Percentiles rank a stretch among this genome's conserved stretches.
Evolutionary conservation across 2,113 vertebrate species (phyloP).

Genomic region (Arizona elegans): DNA sequence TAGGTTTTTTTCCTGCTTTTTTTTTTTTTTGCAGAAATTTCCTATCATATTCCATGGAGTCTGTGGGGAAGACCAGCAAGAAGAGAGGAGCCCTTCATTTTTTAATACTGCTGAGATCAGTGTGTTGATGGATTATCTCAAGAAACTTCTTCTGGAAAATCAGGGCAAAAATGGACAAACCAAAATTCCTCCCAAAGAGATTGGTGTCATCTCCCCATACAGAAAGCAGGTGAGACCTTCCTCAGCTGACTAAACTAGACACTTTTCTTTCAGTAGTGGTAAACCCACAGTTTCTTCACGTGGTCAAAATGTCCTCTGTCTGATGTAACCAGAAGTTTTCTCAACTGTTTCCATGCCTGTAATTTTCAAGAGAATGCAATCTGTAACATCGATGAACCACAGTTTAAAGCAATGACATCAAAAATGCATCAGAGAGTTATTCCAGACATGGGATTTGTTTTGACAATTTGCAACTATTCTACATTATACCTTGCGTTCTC

Average conservation of each 20-base stretch:
- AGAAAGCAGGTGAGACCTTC: constrained; percentile 84
- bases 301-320: not conserved
- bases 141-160: constrained; percentile 73
- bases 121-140: constrained; percentile 78
- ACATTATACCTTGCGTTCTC: not conserved
- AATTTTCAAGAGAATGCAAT: not conserved
- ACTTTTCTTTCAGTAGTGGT: not conserved
- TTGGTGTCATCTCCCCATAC: constrained; percentile 92
- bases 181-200: constrained; percentile 71
- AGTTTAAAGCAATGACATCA: not conserved
- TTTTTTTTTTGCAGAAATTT: constrained; percentile 72
- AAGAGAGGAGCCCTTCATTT: constrained; percentile 87
- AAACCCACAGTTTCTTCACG: not conserved
- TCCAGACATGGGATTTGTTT: not conserved
- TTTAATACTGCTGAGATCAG: constrained; percentile 87
- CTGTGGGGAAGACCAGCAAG: constrained; percentile 77
- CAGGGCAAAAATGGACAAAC: constrained; percentile 69
- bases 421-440: not conserved
- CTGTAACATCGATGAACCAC: not conserved
- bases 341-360: not conserved
- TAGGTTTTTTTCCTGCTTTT: not conserved
- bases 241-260: not conserved
- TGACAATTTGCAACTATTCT: not conserved
- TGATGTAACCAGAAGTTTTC: not conserved
- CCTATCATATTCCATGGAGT: constrained; percentile 91